These are phyloP conservation scores for Ophioninae sp. DNA, from an alignment of 2,888 invertebrate species.

Conservation along the genomic window DNA sequence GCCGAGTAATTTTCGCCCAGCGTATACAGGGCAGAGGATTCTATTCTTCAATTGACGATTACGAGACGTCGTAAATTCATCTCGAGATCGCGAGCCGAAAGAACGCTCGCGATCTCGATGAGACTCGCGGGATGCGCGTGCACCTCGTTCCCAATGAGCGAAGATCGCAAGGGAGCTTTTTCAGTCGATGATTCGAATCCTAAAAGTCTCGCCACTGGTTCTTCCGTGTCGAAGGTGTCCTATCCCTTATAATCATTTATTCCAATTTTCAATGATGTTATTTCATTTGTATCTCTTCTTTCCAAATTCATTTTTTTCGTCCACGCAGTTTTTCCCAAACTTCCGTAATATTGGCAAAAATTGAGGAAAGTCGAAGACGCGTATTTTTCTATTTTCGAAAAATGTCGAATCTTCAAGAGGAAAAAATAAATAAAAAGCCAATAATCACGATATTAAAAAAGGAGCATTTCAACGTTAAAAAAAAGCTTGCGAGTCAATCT, in stretches of 20 bases:
- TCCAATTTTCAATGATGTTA: not conserved
- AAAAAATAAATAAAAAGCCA: not conserved
- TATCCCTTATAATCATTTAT: not conserved
- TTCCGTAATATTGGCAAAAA: not conserved
- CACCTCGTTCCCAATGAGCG: constrained; percentile 45
- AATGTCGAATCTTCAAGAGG: not conserved
- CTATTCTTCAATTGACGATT: constrained; percentile 75
- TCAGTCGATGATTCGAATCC: constrained; percentile 55
- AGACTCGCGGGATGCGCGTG: constrained; percentile 36
- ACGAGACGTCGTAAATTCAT: constrained; percentile 75
- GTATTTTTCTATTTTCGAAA: not conserved
- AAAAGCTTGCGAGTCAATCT: not conserved
- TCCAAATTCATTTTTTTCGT: not conserved
- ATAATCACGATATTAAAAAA: too few relatives aligned
- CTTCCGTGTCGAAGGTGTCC: constrained; percentile 10
- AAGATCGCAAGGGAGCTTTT: constrained; percentile 41
- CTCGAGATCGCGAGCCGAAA: constrained; percentile 72
- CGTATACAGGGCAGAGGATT: constrained; percentile 37
- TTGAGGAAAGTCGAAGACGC: not conserved
- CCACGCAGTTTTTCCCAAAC: not conserved
- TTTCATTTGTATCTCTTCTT: not conserved
- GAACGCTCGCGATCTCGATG: constrained; percentile 54
- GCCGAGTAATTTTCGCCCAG: constrained; percentile 26
- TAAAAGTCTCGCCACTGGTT: constrained; percentile 26
- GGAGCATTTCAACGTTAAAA: too few relatives aligned